A percentile compares a stretch with the other conserved stretches of the same genome.
Conservation (phyloP, 2,888 invertebrate species). For the Acrobasis consociella region DNA sequence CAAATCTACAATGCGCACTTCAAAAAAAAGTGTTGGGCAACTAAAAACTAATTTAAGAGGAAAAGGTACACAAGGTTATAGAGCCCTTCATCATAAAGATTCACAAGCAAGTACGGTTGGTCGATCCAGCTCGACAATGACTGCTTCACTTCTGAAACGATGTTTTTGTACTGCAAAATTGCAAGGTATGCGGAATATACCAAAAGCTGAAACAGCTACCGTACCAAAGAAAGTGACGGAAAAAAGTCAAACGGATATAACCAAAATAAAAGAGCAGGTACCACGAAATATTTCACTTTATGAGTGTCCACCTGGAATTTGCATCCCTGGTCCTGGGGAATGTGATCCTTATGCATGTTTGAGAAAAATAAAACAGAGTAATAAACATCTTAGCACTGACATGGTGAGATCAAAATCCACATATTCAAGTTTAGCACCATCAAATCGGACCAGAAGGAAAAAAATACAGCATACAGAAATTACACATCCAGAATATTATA, state of each 20-base stretch:
- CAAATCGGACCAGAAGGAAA: not conserved
- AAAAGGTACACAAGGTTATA: constrained; percentile 19
- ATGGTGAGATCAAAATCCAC: not conserved
- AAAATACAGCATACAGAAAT: not conserved
- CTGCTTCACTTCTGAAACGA: constrained; percentile 33
- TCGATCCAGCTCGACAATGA: constrained; percentile 29
- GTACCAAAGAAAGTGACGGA: not conserved
- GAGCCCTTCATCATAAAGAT: constrained; percentile 24
- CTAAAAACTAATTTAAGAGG: constrained; percentile 5
- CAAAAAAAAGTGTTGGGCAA: constrained; percentile 4
- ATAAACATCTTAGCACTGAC: constrained; percentile 12
- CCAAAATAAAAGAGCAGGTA: not conserved
- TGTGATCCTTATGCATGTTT: constrained; percentile 47
- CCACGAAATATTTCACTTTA: constrained; percentile 35
- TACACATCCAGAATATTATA: not conserved
- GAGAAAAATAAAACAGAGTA: constrained; percentile 42
- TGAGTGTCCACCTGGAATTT: constrained; percentile 50
- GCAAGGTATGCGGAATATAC: constrained; percentile 24
- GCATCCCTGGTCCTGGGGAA: constrained; percentile 48
- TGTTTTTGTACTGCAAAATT: constrained; percentile 41
- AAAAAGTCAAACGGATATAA: constrained; percentile 4
- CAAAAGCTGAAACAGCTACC: not conserved
- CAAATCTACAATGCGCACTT: not conserved
- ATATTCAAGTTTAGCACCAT: not conserved
- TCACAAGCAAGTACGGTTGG: constrained; percentile 27